Evolutionary conservation across 2,888 invertebrate genomes (phyloP).

Genomic region (Trichogramma evanescens): DNA sequence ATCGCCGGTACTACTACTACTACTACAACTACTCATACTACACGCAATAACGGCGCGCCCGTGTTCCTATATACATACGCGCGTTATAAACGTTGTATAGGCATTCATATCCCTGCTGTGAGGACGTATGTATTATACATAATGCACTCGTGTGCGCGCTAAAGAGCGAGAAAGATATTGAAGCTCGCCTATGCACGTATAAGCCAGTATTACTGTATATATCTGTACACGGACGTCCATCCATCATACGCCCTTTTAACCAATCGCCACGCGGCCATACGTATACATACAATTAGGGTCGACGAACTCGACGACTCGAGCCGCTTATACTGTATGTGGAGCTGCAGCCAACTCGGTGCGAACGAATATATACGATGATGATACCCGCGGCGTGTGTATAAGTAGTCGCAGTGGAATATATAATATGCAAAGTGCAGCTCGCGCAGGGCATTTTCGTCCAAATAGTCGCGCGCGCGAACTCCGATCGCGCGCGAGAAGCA

Average conservation of each 20-base stretch:
- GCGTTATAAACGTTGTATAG: too few relatives aligned
- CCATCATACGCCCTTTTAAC: slow-evolving; percentile 34
- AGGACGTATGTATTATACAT: too few relatives aligned
- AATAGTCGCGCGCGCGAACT: not conserved
- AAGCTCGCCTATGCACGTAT: too few relatives aligned
- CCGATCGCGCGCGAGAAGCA: too few relatives aligned
- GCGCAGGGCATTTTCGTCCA: slow-evolving; percentile 2
- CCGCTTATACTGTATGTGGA: too few relatives aligned
- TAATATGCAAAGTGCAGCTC: slow-evolving; percentile 12
- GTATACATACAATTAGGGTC: slow-evolving; percentile 28
- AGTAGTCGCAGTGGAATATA: slow-evolving; percentile 2
- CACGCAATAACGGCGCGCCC: too few relatives aligned
- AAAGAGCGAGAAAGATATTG: not conserved
- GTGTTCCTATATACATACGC: too few relatives aligned
- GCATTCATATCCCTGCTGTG: too few relatives aligned
- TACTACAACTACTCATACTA: too few relatives aligned
- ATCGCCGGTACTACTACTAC: too few relatives aligned
- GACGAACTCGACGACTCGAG: slow-evolving; percentile 24
- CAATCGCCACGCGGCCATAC: slow-evolving; percentile 25
- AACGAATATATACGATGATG: slow-evolving; percentile 16
- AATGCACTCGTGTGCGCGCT: not conserved
- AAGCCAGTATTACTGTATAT: too few relatives aligned
- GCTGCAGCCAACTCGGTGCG: slow-evolving; percentile 1
- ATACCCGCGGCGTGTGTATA: slow-evolving; percentile 5
- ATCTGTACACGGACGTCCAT: slow-evolving; percentile 26